These are phyloP conservation scores for Cotesia typhae DNA, from an alignment of 1,140 invertebrate species.

Conservation along the genomic window DNA sequence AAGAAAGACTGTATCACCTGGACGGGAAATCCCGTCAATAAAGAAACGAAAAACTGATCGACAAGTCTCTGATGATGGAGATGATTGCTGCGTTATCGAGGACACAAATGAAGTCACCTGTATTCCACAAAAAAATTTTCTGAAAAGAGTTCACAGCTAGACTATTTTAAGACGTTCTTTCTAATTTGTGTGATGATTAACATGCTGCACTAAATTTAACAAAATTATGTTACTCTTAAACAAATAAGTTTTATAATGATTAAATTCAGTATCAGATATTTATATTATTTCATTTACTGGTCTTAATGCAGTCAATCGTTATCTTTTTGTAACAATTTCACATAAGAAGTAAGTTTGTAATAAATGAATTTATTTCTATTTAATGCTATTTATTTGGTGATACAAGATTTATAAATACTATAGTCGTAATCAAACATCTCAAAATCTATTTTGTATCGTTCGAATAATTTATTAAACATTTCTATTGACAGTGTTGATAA, in stretches of 20 bases:
- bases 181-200: slow-evolving; percentile 38
- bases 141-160: slow-evolving; percentile 22
- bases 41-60: slow-evolving; percentile 56
- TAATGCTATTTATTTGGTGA: slow-evolving; percentile 25
- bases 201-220: neutral
- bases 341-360: slow-evolving; percentile 26
- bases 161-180: slow-evolving; percentile 32
- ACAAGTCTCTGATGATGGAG: slow-evolving; percentile 51
- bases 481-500: slow-evolving; percentile 52
- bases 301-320: neutral
- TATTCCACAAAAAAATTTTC: neutral
- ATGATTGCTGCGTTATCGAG: slow-evolving; percentile 63
- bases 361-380: slow-evolving; percentile 23
- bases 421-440: slow-evolving; percentile 60
- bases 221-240: no score
- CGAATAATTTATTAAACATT: slow-evolving; percentile 51
- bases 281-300: no score
- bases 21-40: slow-evolving; percentile 28
- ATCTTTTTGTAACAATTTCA: neutral
- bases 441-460: slow-evolving; percentile 60
- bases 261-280: no score
- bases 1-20: slow-evolving; percentile 44
- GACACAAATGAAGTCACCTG: slow-evolving; percentile 45
- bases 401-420: slow-evolving; percentile 44
- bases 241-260: no score